phyloP scores from a whole-genome alignment of 2,888 invertebrate genomes.

The Agriotes lineatus region DNA sequence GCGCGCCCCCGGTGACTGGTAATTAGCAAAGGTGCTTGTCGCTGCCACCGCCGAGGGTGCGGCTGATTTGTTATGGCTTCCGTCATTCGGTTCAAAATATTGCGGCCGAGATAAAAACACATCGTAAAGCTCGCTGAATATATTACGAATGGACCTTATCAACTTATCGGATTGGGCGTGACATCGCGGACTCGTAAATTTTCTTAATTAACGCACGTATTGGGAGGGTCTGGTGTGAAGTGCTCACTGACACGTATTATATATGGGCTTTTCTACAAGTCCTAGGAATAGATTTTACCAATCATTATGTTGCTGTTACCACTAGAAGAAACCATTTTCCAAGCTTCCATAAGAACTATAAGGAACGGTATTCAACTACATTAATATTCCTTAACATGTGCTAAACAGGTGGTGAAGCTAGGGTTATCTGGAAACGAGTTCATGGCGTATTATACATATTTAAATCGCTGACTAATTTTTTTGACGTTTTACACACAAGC shows the following conservation, averaged over 20 bases:
- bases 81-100: conserved; percentile 55
- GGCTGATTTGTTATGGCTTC: conserved; percentile 57
- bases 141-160: conserved; percentile 57
- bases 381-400: too few species aligned
- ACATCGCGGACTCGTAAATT: conserved; percentile 58
- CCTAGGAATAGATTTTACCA: too few species aligned
- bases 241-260: conserved; percentile 53
- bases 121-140: conserved; percentile 58
- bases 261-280: conserved; percentile 10
- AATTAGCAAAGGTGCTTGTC: conserved; percentile 55
- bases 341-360: too few species aligned
- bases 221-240: conserved; percentile 57
- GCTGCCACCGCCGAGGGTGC: conserved; percentile 50
- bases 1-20: conserved; percentile 48
- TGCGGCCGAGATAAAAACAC: conserved; percentile 60
- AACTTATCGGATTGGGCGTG: conserved; percentile 59
- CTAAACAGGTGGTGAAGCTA: too few species aligned
- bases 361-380: too few species aligned
- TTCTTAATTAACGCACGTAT: conserved; percentile 59
- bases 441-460: too few species aligned
- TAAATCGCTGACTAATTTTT: too few species aligned
- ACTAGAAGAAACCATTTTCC: too few species aligned
- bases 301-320: too few species aligned
- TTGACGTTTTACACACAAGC: too few species aligned
- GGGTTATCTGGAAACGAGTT: too few species aligned